A percentile compares a stretch with the other conserved stretches of the same genome.
Evolutionary conservation across 2,113 vertebrate genomes (phyloP).

Genomic region (Poeciliopsis retropinna): DNA sequence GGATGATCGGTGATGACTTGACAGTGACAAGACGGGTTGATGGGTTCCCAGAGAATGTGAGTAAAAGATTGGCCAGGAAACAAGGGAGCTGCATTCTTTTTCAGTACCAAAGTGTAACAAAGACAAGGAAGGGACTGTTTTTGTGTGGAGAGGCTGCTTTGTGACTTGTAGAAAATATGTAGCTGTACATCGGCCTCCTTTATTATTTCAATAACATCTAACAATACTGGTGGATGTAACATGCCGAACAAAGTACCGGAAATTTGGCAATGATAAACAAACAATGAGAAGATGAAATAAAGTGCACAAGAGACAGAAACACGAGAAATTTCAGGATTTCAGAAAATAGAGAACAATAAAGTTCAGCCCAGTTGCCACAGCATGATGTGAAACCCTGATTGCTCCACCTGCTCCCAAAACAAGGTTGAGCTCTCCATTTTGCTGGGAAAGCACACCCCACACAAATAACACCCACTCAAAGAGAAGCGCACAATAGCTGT

Average conservation of each 20-base stretch:
- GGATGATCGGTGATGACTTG: slow-evolving; percentile 34
- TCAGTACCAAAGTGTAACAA: slow-evolving; percentile 4
- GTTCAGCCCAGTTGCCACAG: slow-evolving; percentile 7
- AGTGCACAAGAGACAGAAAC: background rate
- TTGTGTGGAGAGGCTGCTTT: slow-evolving; percentile 1
- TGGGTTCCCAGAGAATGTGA: slow-evolving; percentile 25
- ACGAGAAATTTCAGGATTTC: slow-evolving; percentile 6
- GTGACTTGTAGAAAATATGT: slow-evolving; percentile 37
- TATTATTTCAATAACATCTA: background rate
- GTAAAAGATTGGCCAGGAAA: slow-evolving; percentile 31
- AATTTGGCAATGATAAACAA: background rate
- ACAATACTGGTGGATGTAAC: background rate
- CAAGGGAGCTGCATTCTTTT: slow-evolving; percentile 17
- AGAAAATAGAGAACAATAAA: slow-evolving; percentile 3
- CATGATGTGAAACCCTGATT: background rate
- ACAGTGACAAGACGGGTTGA: slow-evolving; percentile 38
- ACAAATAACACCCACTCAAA: slow-evolving; percentile 11
- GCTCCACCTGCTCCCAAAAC: slow-evolving; percentile 16
- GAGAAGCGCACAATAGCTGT: background rate
- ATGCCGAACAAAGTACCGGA: background rate
- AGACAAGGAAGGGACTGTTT: slow-evolving; percentile 10
- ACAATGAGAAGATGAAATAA: background rate
- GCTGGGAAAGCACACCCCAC: slow-evolving; percentile 15
- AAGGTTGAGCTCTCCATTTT: slow-evolving; percentile 6
- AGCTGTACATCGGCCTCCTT: slow-evolving; percentile 1